Conservation (phyloP, 2,113 vertebrate species). For the Laticauda laticaudata region DNA sequence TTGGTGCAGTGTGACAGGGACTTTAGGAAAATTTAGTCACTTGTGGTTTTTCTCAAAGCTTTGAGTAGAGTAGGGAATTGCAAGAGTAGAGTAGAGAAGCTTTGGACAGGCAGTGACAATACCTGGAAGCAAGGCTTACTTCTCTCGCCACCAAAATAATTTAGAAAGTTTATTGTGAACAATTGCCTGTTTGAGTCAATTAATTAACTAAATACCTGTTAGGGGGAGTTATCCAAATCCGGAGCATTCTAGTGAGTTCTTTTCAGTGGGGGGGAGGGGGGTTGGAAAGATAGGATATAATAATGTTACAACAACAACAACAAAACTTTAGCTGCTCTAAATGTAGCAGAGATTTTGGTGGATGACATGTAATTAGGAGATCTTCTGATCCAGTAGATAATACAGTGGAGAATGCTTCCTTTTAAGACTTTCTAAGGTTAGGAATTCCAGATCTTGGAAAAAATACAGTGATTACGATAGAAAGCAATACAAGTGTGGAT, state of each 20-base stretch:
- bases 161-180: background rate
- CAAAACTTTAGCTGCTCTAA: background rate
- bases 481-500: background rate
- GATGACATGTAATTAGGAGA: background rate
- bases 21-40: background rate
- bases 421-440: background rate
- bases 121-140: background rate
- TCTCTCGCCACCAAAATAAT: background rate
- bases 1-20: too few species aligned
- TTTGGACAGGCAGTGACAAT: too few species aligned
- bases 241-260: background rate
- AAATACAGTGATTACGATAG: background rate
- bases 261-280: fast-evolving
- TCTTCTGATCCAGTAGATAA: background rate
- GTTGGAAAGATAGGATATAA: background rate
- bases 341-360: background rate
- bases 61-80: background rate
- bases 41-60: background rate
- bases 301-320: background rate
- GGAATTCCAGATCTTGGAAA: background rate
- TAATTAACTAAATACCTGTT: background rate
- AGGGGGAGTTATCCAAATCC: background rate
- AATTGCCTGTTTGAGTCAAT: background rate
- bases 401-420: background rate
- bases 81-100: background rate